Evolutionary conservation across 2,113 vertebrate genomes (phyloP).

Genomic region (Anguilla rostrata): DNA sequence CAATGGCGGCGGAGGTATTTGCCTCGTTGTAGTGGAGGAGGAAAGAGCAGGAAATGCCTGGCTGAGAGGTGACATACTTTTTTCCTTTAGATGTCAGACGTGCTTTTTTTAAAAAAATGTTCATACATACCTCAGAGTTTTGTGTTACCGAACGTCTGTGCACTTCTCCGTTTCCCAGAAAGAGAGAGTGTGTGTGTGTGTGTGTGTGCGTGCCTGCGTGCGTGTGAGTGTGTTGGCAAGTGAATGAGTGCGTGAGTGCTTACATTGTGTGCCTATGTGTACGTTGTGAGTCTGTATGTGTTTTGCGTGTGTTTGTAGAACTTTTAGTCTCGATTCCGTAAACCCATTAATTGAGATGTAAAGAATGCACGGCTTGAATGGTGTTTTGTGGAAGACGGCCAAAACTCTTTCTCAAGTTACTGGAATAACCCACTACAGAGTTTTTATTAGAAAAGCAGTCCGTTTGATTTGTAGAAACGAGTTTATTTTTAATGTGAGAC

Average conservation of each 20-base stretch:
- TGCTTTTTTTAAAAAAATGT: not conserved
- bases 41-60: conserved; percentile 61
- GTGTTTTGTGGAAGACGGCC: not conserved
- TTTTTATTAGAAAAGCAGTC: not conserved
- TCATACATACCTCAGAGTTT: conserved; percentile 46
- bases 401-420: not conserved
- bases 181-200: not conserved
- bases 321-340: conserved; percentile 17
- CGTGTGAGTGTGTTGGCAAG: too few relatives aligned
- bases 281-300: not conserved
- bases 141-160: conserved; percentile 30
- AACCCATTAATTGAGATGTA: not conserved
- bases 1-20: conserved; percentile 26
- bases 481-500: not conserved
- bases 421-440: not conserved
- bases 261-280: conserved; percentile 23
- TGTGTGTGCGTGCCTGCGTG: conserved; percentile 6
- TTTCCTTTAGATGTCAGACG: conserved; percentile 34
- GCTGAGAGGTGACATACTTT: conserved; percentile 58
- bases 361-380: not conserved
- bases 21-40: conserved; percentile 7
- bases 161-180: not conserved
- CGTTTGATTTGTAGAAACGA: not conserved
- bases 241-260: not conserved
- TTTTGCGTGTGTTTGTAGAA: conserved; percentile 6